Base-by-base conservation (phyloP, 2,888 invertebrate species). In the Stenotaenia linearis region DNA sequence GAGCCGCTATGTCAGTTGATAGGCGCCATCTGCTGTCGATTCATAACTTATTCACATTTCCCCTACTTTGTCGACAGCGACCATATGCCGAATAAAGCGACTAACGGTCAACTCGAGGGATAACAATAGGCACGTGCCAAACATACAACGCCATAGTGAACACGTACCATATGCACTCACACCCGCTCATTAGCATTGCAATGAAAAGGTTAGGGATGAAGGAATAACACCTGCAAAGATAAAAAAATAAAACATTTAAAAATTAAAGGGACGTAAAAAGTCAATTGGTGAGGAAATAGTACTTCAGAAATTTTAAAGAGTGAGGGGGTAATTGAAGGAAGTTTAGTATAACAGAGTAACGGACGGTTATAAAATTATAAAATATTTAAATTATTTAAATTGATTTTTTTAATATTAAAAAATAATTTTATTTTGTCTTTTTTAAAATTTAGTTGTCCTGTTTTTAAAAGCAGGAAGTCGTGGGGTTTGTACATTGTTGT, bases 111-210 rank as follows among this genome's bases (percentile, higher is more conserved):
- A 56, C 18, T 56, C 56, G 56, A 56, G 56, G 56, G 56, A 23
- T 56, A 23, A 56, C 56, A 56, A 56, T 56, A 56, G 56, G 21
- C 56, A 56, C 56, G 56, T 56, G 56, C 56, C 56, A 56, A 56
- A 23, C 56, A 21, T 21, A 56, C 56, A 56, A 23, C 56, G 21
- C n/a, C 56, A 6, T 56, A 56, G 18, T 18, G 23, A 18, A 56
- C 56, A 56, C 56, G n/a, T n/a, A 56, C 21, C 56, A 56, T 56
- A 56, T 56, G 56, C 56, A 56, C 56, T 23, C 56, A 6, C 56
- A 56, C 56, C 56, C 56, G 56, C 56, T 56, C 56, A 56, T 56
- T 56, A 23, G 56, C 18, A 56, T 56, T 56, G 56, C 56, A 23
- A 18, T 56, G 56, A 56, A 56, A 56, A 21, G 56, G 21, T 18